Evolutionary conservation across 2,797 vertebrate species (phyloP), one percentile per base, ranked within the genome.

Genomic region (Petrocephalus sullivani): DNA sequence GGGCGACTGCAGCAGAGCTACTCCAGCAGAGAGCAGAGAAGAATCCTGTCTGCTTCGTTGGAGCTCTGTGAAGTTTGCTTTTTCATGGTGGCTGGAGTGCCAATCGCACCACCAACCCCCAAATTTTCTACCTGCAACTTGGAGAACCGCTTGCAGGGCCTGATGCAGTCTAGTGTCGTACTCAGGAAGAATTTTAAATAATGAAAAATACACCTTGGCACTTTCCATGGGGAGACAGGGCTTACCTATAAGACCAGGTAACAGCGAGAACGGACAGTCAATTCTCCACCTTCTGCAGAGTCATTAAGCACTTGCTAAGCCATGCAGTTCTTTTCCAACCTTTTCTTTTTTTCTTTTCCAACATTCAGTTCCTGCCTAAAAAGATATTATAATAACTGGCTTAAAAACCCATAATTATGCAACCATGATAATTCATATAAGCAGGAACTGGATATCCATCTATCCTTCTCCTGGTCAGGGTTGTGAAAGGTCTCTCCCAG

Each of bases 251-350:
- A 81, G 37, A 41, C 75, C 75, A 81, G 75, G 75, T 49, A 49
- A 81, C 49, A 19, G 41, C 7, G 7, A 81, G 75, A 37, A 81
- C 49, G 75, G 37, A 81, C 49, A 37, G 75, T 49, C 37, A 81
- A 21, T 37, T 81, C 75, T 21, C 75, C 41, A 81, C 75, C 75
- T 81, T 81, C 71, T 78, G 37, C 37, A 78, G 14, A 19, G 71
- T 78, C 75, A 49, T 81, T 81, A 81, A 81, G 19, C 75, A 81
- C 75, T 49, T 49, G 75, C 75, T 46, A 49, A 81, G 75, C 75
- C 49, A 46, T n/a, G 75, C 75, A 21, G 41, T 49, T 81, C 4
- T 49, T 21, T 81, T 49, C 46, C 8, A 49, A 49, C 6, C 75
- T 81, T 81, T 21, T 81, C 41, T 19, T 21, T 49, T 14, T 49